These are phyloP conservation scores for Corynorhinus townsendii DNA, from an alignment of 2,113 vertebrate genomes.

Conservation along the genomic window DNA sequence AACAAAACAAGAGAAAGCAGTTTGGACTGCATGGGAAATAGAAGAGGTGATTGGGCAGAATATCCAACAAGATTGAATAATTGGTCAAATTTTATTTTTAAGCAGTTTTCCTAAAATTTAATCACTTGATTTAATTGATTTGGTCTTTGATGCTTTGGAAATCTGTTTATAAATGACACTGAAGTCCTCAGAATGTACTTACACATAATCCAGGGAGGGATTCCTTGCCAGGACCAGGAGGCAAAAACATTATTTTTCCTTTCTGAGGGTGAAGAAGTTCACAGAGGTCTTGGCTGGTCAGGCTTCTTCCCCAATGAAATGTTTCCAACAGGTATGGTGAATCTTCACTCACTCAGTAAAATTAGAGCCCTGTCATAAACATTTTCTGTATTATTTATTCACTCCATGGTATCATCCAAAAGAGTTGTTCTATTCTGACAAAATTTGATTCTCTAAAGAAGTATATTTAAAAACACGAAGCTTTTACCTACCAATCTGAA, in stretches of 20 bases:
- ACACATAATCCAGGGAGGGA: neutral
- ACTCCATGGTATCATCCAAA: neutral
- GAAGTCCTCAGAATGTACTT: neutral
- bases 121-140: neutral
- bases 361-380: neutral
- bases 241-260: neutral
- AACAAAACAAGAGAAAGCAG: neutral
- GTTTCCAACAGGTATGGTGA: neutral
- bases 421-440: neutral
- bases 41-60: neutral
- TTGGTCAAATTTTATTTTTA: constrained; percentile 1
- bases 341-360: neutral
- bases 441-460: neutral
- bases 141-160: neutral
- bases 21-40: neutral
- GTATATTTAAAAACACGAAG: neutral
- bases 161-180: neutral
- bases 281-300: neutral
- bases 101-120: neutral
- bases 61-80: neutral
- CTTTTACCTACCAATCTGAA: neutral
- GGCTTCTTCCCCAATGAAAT: neutral
- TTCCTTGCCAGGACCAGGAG: neutral
- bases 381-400: neutral
- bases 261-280: neutral